phyloP scores from a whole-genome alignment of 2,797 vertebrate species.

The Steatocranus sp. region DNA sequence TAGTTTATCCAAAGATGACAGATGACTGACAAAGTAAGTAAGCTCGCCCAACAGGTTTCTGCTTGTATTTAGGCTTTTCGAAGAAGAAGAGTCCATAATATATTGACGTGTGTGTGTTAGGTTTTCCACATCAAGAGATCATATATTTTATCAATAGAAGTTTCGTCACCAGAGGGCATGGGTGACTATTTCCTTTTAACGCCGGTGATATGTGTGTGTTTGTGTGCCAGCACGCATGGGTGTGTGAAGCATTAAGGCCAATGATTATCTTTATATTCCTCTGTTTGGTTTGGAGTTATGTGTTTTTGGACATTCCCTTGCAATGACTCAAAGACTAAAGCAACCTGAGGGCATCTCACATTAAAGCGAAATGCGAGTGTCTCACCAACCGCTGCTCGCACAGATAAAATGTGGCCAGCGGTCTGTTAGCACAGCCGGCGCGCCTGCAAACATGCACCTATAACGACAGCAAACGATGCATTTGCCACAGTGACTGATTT shows the following conservation, averaged over 20 bases:
- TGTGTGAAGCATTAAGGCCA: slow-evolving; percentile 37
- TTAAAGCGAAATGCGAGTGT: slow-evolving; percentile 18
- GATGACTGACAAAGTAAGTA: slow-evolving; percentile 57
- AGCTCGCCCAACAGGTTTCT: slow-evolving; percentile 68
- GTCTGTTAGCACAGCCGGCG: slow-evolving; percentile 7
- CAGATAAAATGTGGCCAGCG: neutral
- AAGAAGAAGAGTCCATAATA: slow-evolving; percentile 47
- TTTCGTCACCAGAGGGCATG: slow-evolving; percentile 67
- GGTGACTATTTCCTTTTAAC: slow-evolving; percentile 51
- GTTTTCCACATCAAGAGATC: slow-evolving; percentile 50
- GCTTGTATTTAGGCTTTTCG: slow-evolving; percentile 60
- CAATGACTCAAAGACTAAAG: slow-evolving; percentile 42
- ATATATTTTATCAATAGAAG: slow-evolving; percentile 69
- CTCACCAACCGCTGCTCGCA: neutral
- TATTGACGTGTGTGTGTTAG: neutral
- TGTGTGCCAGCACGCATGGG: slow-evolving; percentile 13
- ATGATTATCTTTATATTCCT: slow-evolving; percentile 48
- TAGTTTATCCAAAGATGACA: slow-evolving; percentile 53
- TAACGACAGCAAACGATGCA: neutral
- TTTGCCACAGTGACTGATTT: slow-evolving; percentile 25
- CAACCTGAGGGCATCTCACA: slow-evolving; percentile 34
- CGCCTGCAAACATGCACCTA: slow-evolving; percentile 13
- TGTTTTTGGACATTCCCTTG: slow-evolving; percentile 57
- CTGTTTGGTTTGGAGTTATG: slow-evolving; percentile 50
- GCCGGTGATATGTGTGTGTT: slow-evolving; percentile 1